Base-by-base conservation (phyloP, 2,888 invertebrate species). In the Tipula lateralis region DNA sequence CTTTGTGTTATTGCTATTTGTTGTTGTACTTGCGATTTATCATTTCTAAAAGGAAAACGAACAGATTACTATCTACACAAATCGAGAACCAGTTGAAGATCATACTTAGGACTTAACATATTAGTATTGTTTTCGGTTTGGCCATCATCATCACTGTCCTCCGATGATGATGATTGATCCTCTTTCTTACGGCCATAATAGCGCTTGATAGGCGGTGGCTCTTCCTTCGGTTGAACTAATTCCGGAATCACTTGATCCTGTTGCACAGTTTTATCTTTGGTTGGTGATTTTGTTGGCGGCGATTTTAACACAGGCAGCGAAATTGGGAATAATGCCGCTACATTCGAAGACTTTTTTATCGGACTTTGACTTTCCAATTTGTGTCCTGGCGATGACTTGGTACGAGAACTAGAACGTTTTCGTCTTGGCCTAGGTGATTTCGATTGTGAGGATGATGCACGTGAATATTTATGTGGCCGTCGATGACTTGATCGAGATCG, bases 151-250 rank as follows among this genome's bases (percentile, higher is more conserved):
- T 88, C 88, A 50, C 89, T 89, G 80, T 89, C 89, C 29, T 91
- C 88, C 84, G 91, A 91, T 6, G 91, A 91, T 0, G 92, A 92
- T 44, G 92, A 91, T 81, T 91, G 91, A 86, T 92, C 91, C 44
- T 91, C 92, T 85, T 91, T 91, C 86, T 91, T 92, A 66, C 92
- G 89, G 29, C 93, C 93, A 87, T 93, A 93, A 87, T 93, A 93
- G 85, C 92, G 90, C 84, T 92, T 91, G 1, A 91, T 87, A 0
- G 91, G 89, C n/a, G 84, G 89, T 6, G 85, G 32, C 16, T 80
- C 19, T 16, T 85, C 85, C 83, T 82, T 83, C 66, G 50, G 83
- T 83, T 29, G 66, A 50, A 44, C 30, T 83, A 81, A 24, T 84
- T 16, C 29, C 30, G 9, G 89, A 88, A 34, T 88, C 87, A 84